Evolutionary conservation across 2,888 invertebrate genomes (phyloP).

Genomic region (Synergus gifuensis): DNA sequence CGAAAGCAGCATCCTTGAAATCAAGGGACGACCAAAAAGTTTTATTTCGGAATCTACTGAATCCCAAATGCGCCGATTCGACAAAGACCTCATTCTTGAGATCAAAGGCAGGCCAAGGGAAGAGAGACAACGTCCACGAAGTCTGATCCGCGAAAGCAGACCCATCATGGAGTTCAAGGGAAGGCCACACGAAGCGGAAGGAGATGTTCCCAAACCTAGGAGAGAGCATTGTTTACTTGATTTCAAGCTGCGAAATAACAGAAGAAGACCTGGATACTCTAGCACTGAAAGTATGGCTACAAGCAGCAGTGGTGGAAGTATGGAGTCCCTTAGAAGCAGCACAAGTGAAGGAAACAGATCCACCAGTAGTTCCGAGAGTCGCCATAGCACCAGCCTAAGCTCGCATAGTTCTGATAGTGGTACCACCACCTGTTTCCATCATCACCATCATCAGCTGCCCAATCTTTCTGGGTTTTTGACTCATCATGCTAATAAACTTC

Average conservation of each 20-base stretch:
- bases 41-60: slow-evolving; percentile 76
- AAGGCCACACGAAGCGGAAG: slow-evolving; percentile 79
- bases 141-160: slow-evolving; percentile 77
- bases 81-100: slow-evolving; percentile 81
- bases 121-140: slow-evolving; percentile 70
- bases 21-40: slow-evolving; percentile 77
- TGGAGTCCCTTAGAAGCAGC: slow-evolving; percentile 92
- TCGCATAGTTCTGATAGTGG: slow-evolving; percentile 92
- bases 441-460: slow-evolving; percentile 76
- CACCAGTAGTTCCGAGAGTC: slow-evolving; percentile 90
- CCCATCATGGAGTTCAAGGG: slow-evolving; percentile 87
- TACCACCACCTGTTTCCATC: slow-evolving; percentile 81
- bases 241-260: slow-evolving; percentile 83
- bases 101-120: slow-evolving; percentile 85
- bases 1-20: slow-evolving; percentile 83
- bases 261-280: slow-evolving; percentile 83
- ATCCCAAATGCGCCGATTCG: slow-evolving; percentile 80
- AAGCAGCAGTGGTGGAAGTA: slow-evolving; percentile 91
- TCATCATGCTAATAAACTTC: slow-evolving; percentile 87
- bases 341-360: slow-evolving; percentile 93
- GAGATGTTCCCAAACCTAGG: slow-evolving; percentile 64
- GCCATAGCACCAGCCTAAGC: slow-evolving; percentile 90
- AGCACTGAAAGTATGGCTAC: slow-evolving; percentile 94
- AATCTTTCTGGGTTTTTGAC: slow-evolving; percentile 83
- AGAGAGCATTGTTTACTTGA: slow-evolving; percentile 79